These are phyloP conservation scores for Melipona bicolor DNA, from an alignment of 2,888 invertebrate species.

Conservation along the genomic window DNA sequence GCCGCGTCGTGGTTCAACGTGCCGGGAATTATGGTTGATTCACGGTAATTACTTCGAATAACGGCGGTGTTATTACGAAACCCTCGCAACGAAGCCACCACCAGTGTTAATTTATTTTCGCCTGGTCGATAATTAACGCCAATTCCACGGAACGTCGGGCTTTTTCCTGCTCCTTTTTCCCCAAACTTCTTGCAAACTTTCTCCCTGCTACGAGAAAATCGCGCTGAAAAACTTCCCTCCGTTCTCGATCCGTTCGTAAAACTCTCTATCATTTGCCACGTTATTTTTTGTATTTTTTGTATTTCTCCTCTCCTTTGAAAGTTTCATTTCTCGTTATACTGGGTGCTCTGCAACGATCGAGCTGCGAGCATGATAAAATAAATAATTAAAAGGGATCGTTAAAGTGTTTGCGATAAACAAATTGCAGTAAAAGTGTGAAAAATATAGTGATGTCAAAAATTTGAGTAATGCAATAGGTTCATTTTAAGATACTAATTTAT, in stretches of 20 bases:
- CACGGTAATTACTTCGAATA: slow-evolving; percentile 43
- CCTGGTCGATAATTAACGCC: slow-evolving; percentile 47
- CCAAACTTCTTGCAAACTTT: not conserved
- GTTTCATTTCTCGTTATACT: not conserved
- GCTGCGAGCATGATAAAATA: not conserved
- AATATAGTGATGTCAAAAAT: too few relatives aligned
- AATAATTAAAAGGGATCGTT: too few relatives aligned
- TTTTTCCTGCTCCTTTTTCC: not conserved
- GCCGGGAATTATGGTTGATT: slow-evolving; percentile 42
- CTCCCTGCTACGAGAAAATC: not conserved
- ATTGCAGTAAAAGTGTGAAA: too few relatives aligned
- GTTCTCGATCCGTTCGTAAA: not conserved
- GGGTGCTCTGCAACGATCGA: not conserved
- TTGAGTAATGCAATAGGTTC: too few relatives aligned
- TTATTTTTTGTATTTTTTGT: not conserved
- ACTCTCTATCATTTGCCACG: not conserved
- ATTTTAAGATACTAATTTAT: too few relatives aligned
- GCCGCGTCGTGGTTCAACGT: not conserved
- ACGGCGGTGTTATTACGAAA: slow-evolving; percentile 21
- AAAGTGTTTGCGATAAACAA: too few relatives aligned
- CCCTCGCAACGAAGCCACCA: slow-evolving; percentile 3
- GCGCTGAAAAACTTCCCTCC: not conserved
- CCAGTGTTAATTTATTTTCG: slow-evolving; percentile 45
- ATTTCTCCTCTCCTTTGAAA: not conserved
- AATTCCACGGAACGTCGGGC: slow-evolving; percentile 14